Evolutionary conservation across 2,797 vertebrate species (phyloP).

Genomic region (Scarus forsteni): DNA sequence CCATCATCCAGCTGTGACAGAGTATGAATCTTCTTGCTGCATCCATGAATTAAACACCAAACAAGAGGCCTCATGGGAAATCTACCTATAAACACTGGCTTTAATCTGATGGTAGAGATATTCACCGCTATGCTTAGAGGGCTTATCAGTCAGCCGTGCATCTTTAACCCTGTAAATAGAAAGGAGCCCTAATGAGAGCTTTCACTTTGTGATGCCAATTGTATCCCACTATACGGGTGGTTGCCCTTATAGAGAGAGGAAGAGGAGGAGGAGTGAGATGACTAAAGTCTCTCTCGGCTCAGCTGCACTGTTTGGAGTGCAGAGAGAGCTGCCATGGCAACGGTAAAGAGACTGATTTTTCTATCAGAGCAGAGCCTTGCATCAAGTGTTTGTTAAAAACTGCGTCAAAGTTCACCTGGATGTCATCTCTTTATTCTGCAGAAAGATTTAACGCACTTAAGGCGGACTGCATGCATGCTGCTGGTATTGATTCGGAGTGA

Average conservation of each 20-base stretch:
- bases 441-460: conserved; percentile 1
- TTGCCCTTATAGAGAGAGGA: conserved; percentile 52
- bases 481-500: conserved; percentile 43
- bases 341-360: conserved; percentile 72
- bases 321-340: conserved; percentile 83
- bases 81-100: conserved; percentile 56
- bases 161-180: conserved; percentile 12
- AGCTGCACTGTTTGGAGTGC: conserved; percentile 78
- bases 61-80: conserved; percentile 51
- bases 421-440: conserved; percentile 20
- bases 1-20: conserved; percentile 49
- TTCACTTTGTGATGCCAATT: conserved; percentile 30
- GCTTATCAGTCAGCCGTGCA: conserved; percentile 29
- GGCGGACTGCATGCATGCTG: neutral
- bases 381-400: conserved; percentile 49
- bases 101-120: conserved; percentile 44
- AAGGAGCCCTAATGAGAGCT: conserved; percentile 46
- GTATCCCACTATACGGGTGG: conserved; percentile 37
- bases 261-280: conserved; percentile 68
- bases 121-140: neutral
- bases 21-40: conserved; percentile 31
- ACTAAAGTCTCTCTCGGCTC: conserved; percentile 78
- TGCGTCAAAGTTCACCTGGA: conserved; percentile 8
- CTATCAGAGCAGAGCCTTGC: conserved; percentile 56
- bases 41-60: conserved; percentile 48